Conservation (phyloP, 2,888 invertebrate species). For the Tigriopus californicus region DNA sequence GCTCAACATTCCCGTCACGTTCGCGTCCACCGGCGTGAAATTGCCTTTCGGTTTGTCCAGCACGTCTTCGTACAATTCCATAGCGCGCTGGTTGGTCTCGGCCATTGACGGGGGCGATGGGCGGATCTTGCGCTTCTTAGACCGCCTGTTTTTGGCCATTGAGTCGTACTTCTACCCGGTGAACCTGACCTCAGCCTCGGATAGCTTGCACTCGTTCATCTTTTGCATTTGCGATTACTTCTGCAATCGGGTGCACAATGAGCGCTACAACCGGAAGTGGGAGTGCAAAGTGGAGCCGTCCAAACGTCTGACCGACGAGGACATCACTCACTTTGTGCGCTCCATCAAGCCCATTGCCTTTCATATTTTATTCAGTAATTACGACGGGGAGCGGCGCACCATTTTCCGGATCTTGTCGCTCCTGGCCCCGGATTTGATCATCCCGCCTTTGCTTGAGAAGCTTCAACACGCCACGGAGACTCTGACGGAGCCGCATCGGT, state of each 20-base stretch:
- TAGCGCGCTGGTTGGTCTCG: conserved; percentile 9
- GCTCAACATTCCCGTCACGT: conserved; percentile 12
- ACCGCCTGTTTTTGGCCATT: conserved; percentile 4
- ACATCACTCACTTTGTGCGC: conserved; percentile 6
- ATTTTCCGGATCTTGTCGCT: background rate
- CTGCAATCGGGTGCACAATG: conserved; percentile 3
- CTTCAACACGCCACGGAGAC: background rate
- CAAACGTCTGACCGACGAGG: conserved; percentile 3
- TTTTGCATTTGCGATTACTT: background rate
- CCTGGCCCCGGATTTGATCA: background rate
- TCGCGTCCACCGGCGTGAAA: conserved; percentile 2
- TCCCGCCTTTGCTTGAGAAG: background rate
- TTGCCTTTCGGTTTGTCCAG: conserved; percentile 4
- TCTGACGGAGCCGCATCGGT: conserved; percentile 15
- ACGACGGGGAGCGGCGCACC: background rate
- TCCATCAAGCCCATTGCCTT: conserved; percentile 2
- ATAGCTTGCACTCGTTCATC: conserved; percentile 8
- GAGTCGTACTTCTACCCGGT: conserved; percentile 12
- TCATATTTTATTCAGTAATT: conserved; percentile 6
- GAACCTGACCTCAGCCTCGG: background rate
- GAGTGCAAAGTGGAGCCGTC: background rate
- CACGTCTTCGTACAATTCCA: background rate
- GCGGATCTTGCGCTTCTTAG: background rate
- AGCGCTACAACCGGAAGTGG: conserved; percentile 12
- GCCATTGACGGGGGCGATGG: background rate